Evolutionary conservation across 92 coral and sea anemone genomes (phyloP), one percentile per base, ranked within the genome.

Genomic region (Montipora capitata): DNA sequence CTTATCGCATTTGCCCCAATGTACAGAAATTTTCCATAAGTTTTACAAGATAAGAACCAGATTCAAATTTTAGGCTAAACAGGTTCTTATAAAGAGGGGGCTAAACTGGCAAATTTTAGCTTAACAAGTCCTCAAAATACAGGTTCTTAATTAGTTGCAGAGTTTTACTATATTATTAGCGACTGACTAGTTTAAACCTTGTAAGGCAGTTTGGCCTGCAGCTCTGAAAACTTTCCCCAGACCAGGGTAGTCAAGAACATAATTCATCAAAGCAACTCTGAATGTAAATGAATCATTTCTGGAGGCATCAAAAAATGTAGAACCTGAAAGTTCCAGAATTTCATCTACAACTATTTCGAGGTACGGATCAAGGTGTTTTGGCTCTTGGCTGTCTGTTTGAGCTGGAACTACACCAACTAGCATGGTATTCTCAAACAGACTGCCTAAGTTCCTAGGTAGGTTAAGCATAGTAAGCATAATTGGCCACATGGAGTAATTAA

Each of bases 201-300:
- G 86, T 62, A 85, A 61, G 42, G 93, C 86, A 58, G 78, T 90
- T 85, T 90, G 81, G 14, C 90, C 90, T 56, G 61, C 38, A 7
- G 91, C 81, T 2, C 65, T 49, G 63, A 85, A 91, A 52, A 84
- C 48, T 85, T 90, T 91, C 61, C 80, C 80, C 40, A 90, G 64
- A 20, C 91, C 94, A 6, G 94, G 87, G 61, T 90, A 90, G 72
- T 89, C 92, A 38, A 89, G 49, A n/a, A 89, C 92, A 68, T 89
- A 61, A 62, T 77, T 90, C 57, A 89, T 79, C 3, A 88, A 14
- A 44, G 4, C 63, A 15, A 74, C 79, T 77, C 85, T 85, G 15
- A 90, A 90, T 5, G 20, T 15, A 72, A 90, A 90, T 57, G 80
- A 18, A 0, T 80, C 90, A 17, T 72, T 63, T 35, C 61, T 61